These are phyloP conservation scores for Dasypolia templi DNA, from an alignment of 2,888 invertebrate genomes.

Conservation along the genomic window DNA sequence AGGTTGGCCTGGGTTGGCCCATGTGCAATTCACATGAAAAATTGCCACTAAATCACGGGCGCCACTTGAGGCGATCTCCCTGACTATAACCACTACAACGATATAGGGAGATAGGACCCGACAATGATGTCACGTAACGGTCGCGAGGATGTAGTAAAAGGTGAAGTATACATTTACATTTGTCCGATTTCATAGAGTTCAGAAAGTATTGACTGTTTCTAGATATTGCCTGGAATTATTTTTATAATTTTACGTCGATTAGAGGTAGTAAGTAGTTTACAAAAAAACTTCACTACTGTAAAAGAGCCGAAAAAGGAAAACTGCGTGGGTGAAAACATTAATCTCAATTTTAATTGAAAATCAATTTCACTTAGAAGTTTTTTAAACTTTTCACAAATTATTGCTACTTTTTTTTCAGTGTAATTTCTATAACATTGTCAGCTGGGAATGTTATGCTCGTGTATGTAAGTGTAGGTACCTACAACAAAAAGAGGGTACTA, in stretches of 20 bases:
- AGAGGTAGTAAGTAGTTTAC: not conserved
- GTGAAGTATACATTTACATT: constrained; percentile 46
- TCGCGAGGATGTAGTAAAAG: constrained; percentile 49
- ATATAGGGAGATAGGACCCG: constrained; percentile 63
- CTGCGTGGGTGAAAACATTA: not conserved
- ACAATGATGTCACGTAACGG: constrained; percentile 69
- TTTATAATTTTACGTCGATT: not conserved
- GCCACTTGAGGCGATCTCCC: constrained; percentile 74
- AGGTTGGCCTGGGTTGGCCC: constrained; percentile 67
- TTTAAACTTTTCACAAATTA: not conserved
- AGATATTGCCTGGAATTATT: not conserved
- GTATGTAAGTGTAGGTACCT: constrained; percentile 45
- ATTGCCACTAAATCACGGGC: constrained; percentile 81
- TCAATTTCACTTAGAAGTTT: not conserved
- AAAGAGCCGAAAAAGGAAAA: not conserved
- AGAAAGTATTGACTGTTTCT: constrained; percentile 21
- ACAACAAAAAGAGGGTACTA: constrained; percentile 67
- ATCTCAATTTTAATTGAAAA: not conserved
- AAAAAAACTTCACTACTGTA: too few species aligned
- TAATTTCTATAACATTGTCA: not conserved
- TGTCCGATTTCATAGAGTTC: constrained; percentile 38
- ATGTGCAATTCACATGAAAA: constrained; percentile 82
- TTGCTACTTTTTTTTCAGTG: not conserved
- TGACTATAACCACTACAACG: constrained; percentile 65
- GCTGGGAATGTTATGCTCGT: constrained; percentile 47